Evolutionary conservation across 2,888 invertebrate genomes (phyloP), one percentile per base, ranked within the genome.

Genomic region (Drosophila aldrichi): DNA sequence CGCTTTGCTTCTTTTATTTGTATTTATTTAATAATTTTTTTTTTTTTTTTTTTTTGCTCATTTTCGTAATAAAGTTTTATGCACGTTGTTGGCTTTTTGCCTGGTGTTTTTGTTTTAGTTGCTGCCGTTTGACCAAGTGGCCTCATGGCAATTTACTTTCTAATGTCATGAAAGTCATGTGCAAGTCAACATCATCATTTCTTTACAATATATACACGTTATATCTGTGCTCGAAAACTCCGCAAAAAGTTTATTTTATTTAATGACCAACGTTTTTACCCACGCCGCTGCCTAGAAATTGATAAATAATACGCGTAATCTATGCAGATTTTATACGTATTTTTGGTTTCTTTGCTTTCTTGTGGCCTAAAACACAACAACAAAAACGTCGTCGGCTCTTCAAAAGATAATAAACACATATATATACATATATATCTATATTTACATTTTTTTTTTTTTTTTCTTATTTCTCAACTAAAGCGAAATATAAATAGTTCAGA

Each of bases 101-200:
- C 38, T 55, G 58, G 29, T 60, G 67, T 66, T 54, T 44, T 41
- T 62, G 67, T 61, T 70, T 67, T 57, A 74, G 87, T 46, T 82
- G 79, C 68, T 67, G 79, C 68, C 60, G 79, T 72, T 89, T 86
- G 89, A 89, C 86, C 86, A 86, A 86, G 79, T 86, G 88, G 86
- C 86, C 86, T 89, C 65, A 82, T 85, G 83, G 86, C 90, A 86
- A 86, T 86, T 86, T 86, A 86, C 86, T 86, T 86, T 86, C 86
- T 86, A 86, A 86, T 86, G 90, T 85, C 86, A 89, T 58, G 79
- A 88, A 88, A 89, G 84, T 85, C 84, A 89, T 85, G 88, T 85
- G 86, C 81, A 86, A 85, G 79, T 79, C 84, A 84, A 88, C 86
- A 51, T 70, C 86, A 51, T 70, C 56, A 65, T 68, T 82, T 67